Conservation (phyloP, 2,797 vertebrate genomes). For the Dipus sagitta region DNA sequence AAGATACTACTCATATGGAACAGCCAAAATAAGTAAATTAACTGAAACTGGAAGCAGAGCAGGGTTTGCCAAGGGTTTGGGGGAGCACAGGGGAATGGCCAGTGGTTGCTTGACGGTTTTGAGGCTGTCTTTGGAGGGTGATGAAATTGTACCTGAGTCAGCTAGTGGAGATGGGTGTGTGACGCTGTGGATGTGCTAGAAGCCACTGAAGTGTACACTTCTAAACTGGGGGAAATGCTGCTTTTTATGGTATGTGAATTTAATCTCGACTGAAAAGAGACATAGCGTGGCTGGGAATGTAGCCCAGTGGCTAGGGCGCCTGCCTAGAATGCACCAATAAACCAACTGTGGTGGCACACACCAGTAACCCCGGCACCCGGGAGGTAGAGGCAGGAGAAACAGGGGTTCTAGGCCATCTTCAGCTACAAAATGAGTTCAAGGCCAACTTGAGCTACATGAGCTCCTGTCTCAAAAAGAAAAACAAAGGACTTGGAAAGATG, state of each 20-base stretch:
- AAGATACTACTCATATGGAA: not conserved
- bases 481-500: too few relatives aligned
- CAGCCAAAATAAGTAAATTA: not conserved
- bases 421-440: too few relatives aligned
- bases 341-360: too few relatives aligned
- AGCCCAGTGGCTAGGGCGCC: too few relatives aligned
- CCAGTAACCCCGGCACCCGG: too few relatives aligned
- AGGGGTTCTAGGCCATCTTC: too few relatives aligned
- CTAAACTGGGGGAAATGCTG: constrained; percentile 9
- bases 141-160: constrained; percentile 14
- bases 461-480: too few relatives aligned
- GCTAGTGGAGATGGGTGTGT: not conserved
- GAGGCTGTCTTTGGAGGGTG: not conserved
- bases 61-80: not conserved
- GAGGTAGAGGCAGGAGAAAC: too few relatives aligned
- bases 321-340: too few relatives aligned
- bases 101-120: not conserved
- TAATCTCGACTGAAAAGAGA: not conserved
- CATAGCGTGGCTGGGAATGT: too few relatives aligned
- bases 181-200: not conserved
- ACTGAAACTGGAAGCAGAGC: not conserved
- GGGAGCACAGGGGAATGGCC: too few relatives aligned
- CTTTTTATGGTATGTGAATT: not conserved
- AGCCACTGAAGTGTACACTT: not conserved
- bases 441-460: too few relatives aligned